Conservation (phyloP, 2,888 invertebrate genomes). For the Melitaea athalia region DNA sequence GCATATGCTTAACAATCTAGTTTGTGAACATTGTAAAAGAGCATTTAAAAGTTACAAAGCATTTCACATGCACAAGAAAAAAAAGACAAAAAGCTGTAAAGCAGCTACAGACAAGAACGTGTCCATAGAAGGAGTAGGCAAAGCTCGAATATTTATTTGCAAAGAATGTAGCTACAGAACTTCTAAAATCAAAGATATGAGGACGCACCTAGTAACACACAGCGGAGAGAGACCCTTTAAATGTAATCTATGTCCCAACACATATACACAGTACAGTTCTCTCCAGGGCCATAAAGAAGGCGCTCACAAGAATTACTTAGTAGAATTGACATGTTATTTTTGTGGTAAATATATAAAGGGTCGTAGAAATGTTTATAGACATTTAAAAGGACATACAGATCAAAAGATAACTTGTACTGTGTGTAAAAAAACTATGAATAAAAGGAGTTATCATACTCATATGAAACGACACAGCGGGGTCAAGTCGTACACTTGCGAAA, state of each 20-base stretch:
- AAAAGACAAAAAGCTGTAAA: constrained; percentile 45
- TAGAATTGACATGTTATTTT: constrained; percentile 60
- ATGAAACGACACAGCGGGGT: constrained; percentile 61
- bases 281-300: constrained; percentile 59
- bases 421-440: constrained; percentile 55
- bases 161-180: constrained; percentile 60
- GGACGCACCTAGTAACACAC: constrained; percentile 56
- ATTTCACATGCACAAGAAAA: constrained; percentile 50
- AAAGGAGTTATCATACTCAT: constrained; percentile 49
- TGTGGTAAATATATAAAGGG: constrained; percentile 65
- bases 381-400: constrained; percentile 53
- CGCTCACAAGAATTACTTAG: constrained; percentile 52
- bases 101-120: constrained; percentile 43
- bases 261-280: constrained; percentile 59
- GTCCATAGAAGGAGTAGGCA: constrained; percentile 56
- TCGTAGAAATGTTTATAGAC: constrained; percentile 54
- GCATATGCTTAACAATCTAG: constrained; percentile 46
- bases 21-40: constrained; percentile 50
- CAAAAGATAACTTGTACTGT: constrained; percentile 50
- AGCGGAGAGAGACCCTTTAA: constrained; percentile 59
- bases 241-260: constrained; percentile 57
- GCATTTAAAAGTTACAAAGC: constrained; percentile 55
- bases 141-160: constrained; percentile 51
- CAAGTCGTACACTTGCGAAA: constrained; percentile 62
- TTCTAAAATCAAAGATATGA: constrained; percentile 55